These are phyloP conservation scores for Phoebastria nigripes DNA, from an alignment of 2,797 vertebrate species.

Conservation along the genomic window DNA sequence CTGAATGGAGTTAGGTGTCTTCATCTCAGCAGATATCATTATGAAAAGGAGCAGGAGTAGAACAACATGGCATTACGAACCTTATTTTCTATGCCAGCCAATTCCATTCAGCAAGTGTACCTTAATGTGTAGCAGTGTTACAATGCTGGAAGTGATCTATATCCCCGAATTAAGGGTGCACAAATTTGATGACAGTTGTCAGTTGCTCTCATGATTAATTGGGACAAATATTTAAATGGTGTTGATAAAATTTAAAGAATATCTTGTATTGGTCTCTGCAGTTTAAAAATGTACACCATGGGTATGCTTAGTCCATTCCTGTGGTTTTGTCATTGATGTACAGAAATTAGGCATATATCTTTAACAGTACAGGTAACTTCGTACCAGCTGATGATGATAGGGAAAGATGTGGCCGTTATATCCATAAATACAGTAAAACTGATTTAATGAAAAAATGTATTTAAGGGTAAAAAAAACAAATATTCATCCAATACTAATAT, in stretches of 20 bases:
- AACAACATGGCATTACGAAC: accelerated
- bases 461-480: neutral
- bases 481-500: neutral
- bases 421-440: neutral
- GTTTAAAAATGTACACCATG: neutral
- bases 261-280: neutral
- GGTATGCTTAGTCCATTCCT: neutral
- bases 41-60: neutral
- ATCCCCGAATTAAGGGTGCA: neutral
- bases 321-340: neutral
- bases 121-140: accelerated
- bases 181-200: neutral
- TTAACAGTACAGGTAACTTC: neutral
- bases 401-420: neutral
- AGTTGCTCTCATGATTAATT: neutral
- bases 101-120: neutral
- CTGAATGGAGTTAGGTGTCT: neutral
- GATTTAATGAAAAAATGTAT: neutral
- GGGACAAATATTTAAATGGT: neutral
- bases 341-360: neutral
- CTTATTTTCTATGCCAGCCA: neutral
- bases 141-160: neutral
- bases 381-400: neutral
- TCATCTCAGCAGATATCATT: neutral
- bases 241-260: neutral